A percentile compares a stretch with the other conserved stretches of the same genome.
Conservation (phyloP, 92 coral and sea anemone species). For the Umimayanthus kanabou region DNA sequence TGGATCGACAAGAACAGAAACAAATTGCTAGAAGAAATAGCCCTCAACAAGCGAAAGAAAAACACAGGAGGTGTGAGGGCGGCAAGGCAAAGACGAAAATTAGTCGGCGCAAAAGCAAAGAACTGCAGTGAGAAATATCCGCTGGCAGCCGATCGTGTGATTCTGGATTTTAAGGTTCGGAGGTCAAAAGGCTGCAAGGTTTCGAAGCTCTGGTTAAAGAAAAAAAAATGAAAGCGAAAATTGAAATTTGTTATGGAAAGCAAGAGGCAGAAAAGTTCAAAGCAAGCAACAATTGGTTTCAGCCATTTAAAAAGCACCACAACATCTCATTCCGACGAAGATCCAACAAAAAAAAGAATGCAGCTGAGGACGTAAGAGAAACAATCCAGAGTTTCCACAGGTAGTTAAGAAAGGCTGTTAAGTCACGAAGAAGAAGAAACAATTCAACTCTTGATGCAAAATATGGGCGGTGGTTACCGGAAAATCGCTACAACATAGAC, state of each 20-base stretch:
- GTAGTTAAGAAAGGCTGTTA: no score
- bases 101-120: slow-evolving; percentile 27
- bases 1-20: slow-evolving; percentile 65
- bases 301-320: neutral
- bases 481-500: no score
- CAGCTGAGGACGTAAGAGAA: neutral
- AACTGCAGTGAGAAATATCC: slow-evolving; percentile 58
- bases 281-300: slow-evolving; percentile 8
- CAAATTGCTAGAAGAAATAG: slow-evolving; percentile 39
- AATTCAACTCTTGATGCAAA: no score
- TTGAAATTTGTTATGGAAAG: slow-evolving; percentile 9
- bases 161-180: slow-evolving; percentile 65
- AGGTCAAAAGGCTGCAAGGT: slow-evolving; percentile 55
- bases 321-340: slow-evolving; percentile 2
- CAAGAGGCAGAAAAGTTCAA: neutral
- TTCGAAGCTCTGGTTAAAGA: slow-evolving; percentile 52
- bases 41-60: slow-evolving; percentile 55
- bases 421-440: no score
- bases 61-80: slow-evolving; percentile 58
- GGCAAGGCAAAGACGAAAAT: slow-evolving; percentile 57
- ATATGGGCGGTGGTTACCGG: no score
- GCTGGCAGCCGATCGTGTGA: slow-evolving; percentile 54
- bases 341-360: slow-evolving; percentile 1
- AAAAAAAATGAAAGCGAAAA: slow-evolving; percentile 13
- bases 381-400: no score